A percentile compares a stretch with the other conserved stretches of the same genome.
phyloP scores from a whole-genome alignment of 2,113 vertebrate species.

The Lynx canadensis region DNA sequence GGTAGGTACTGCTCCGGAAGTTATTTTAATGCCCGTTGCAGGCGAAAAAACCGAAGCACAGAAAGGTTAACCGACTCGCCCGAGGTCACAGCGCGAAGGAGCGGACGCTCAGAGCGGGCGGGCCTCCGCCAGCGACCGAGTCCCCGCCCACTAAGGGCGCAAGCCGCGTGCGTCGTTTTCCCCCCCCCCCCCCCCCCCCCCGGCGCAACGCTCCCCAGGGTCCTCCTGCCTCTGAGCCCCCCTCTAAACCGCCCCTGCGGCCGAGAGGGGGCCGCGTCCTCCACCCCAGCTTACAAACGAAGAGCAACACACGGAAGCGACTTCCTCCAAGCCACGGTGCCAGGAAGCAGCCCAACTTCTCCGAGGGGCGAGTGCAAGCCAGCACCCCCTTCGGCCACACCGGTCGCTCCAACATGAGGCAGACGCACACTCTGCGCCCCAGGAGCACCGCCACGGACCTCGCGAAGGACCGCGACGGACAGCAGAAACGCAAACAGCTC shows the following conservation, averaged over 20 bases:
- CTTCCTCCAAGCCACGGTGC: not conserved
- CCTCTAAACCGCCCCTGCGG: not conserved
- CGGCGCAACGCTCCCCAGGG: too few species aligned
- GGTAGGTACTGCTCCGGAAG: accelerated
- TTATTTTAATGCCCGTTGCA: not conserved
- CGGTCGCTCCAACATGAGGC: accelerated
- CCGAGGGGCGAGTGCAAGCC: not conserved
- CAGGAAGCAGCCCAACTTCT: not conserved
- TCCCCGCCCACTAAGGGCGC: not conserved
- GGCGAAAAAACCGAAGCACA: not conserved
- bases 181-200: too few species aligned
- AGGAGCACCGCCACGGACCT: not conserved
- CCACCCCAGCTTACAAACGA: not conserved
- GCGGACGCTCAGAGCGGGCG: accelerated
- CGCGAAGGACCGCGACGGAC: accelerated
- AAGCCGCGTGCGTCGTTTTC: too few species aligned
- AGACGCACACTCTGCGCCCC: not conserved
- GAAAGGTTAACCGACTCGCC: not conserved
- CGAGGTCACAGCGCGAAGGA: not conserved
- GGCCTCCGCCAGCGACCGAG: not conserved
- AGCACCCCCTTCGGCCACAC: not conserved
- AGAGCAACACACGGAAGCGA: not conserved
- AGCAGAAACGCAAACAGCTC: not conserved
- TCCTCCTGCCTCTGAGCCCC: not conserved
- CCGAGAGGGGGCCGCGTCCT: not conserved